A percentile compares a stretch with the other conserved stretches of the same genome.
Evolutionary conservation across 2,888 invertebrate genomes (phyloP).

Genomic region (Sycophila texana): DNA sequence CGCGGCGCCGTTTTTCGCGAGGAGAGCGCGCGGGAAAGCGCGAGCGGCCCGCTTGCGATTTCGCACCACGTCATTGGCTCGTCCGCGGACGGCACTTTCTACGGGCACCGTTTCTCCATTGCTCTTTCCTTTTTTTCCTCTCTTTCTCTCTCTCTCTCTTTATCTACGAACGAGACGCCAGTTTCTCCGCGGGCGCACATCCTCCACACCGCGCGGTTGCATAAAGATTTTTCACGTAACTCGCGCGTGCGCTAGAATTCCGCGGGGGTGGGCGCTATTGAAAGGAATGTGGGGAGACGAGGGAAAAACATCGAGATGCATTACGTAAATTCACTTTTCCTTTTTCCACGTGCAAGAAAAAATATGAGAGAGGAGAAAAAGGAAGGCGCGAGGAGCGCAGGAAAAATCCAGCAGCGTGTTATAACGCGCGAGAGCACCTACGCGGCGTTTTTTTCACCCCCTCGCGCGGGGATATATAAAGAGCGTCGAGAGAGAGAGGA

Average conservation of each 20-base stretch:
- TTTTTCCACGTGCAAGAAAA: background rate
- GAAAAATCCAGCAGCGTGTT: constrained; percentile 14
- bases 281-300: background rate
- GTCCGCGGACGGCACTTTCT: constrained; percentile 54
- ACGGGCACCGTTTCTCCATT: constrained; percentile 45
- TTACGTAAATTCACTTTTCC: constrained; percentile 43
- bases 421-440: constrained; percentile 8
- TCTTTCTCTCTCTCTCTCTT: background rate
- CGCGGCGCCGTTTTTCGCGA: constrained; percentile 32
- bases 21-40: constrained; percentile 53
- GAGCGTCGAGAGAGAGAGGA: background rate
- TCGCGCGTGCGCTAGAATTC: too few species aligned
- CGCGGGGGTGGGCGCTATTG: background rate
- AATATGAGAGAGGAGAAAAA: background rate
- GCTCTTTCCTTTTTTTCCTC: constrained; percentile 44
- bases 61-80: constrained; percentile 58
- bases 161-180: background rate
- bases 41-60: constrained; percentile 48
- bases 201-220: too few species aligned
- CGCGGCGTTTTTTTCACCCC: background rate
- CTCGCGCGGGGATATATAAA: constrained; percentile 10
- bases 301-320: constrained; percentile 4
- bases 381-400: background rate
- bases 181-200: background rate
- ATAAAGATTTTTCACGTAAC: too few species aligned